Conservation (phyloP, 2,888 invertebrate genomes). For the Leuctra nigra region DNA sequence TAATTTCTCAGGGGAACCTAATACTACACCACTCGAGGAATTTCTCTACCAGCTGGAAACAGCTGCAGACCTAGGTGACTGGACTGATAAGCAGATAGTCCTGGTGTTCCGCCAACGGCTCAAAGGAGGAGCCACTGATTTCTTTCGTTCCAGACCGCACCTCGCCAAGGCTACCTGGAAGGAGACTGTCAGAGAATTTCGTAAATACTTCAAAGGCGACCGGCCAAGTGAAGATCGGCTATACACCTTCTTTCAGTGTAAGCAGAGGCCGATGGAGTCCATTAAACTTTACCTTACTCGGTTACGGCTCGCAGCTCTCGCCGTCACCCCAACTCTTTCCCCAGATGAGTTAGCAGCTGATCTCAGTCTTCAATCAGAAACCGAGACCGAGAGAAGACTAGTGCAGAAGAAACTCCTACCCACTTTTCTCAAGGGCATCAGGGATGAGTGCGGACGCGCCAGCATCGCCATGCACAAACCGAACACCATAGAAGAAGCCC, state of each 20-base stretch:
- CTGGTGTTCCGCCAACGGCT: neutral
- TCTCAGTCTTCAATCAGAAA: no score
- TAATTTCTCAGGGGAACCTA: neutral
- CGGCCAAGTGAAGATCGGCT: neutral
- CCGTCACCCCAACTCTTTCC: no score
- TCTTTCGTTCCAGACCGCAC: neutral
- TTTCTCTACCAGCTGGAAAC: neutral
- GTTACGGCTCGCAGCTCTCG: neutral
- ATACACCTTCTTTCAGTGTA: neutral
- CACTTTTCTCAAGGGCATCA: no score
- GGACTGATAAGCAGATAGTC: neutral
- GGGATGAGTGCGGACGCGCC: no score
- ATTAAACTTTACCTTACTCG: neutral
- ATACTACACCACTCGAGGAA: neutral
- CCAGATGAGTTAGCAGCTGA: no score
- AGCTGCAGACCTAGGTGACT: neutral
- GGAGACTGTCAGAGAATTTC: neutral
- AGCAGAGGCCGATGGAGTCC: neutral
- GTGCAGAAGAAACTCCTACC: no score
- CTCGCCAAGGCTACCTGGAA: neutral
- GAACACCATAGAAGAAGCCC: no score
- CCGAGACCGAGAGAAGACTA: no score
- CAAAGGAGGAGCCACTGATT: neutral
- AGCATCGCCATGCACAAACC: no score
- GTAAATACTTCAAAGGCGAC: neutral